Base-by-base conservation (phyloP, 2,113 vertebrate species). In the Oophaga pumilio region DNA sequence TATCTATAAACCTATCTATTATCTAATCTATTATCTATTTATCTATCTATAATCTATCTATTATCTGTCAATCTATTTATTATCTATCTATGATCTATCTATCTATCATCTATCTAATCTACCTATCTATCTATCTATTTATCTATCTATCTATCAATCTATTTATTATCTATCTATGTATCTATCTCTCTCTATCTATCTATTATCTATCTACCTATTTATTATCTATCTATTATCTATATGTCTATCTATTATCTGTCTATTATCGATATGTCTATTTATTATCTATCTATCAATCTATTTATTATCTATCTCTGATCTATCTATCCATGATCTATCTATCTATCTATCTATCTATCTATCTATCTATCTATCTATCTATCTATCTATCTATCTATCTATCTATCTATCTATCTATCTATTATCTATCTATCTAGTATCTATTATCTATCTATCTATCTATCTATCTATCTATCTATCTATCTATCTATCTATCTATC, bases 161-260 rank as follows among this genome's bases (percentile, higher is more conserved):
- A 33, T 33, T 4, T 33, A 33, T 33, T 33, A 33, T 33, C 33
- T 66, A 66, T 66, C 62, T 66, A 66, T 66, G 22, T 59, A 59
- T 59, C 57, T 8, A 11, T 66, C 22, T n/a, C 22, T 13, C 14
- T 13, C 15, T 59, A 15, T 59, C 11, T 62, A 62, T 62, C 68
- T 33, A 71, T 71, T 11, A 28, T 28, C 24, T 71, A 52, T 50
- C 43, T 50, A 78, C 59, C 53, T 80, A 80, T 80, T 17, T 81
- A 81, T 81, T 78, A 57, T 78, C 76, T 78, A 78, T 78, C 76
- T 78, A 62, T 80, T 62, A 81, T 62, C 78, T 62, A 81, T 81
- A 57, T 26, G 57, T 79, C 52, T 28, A 57, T 79, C 50, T 59
- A 79, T 28, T 53, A 52, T 53, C 18, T 24, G 53, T 77, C 50